These are phyloP conservation scores for Kryptopterus vitreolus DNA, from an alignment of 2,797 vertebrate genomes.

Conservation along the genomic window DNA sequence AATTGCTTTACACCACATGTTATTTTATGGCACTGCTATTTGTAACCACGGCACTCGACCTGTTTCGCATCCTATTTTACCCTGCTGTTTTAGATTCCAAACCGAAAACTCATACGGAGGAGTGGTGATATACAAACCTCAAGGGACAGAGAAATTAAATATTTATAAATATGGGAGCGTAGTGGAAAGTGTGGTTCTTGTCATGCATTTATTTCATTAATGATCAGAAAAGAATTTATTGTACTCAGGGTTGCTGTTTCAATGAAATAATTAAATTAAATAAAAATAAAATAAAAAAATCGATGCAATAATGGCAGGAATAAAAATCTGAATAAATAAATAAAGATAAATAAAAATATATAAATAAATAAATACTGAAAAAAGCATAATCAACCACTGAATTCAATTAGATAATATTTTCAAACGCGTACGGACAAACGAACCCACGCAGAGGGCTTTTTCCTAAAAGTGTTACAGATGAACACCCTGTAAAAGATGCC, in stretches of 20 bases:
- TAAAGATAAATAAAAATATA: no score
- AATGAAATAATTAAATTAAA: no score
- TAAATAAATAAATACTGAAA: no score
- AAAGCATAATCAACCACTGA: not conserved
- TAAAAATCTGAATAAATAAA: no score
- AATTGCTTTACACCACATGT: no score
- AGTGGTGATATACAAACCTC: not conserved
- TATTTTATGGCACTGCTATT: no score
- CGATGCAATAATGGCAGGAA: no score
- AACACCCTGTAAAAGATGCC: not conserved
- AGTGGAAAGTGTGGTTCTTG: not conserved
- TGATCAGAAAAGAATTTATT: not conserved
- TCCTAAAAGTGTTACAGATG: not conserved
- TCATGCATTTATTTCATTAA: slow-evolving; percentile 19
- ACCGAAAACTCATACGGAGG: no score
- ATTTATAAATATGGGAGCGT: no score
- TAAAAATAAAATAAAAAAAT: no score
- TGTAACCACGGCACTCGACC: not conserved
- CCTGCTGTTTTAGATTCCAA: not conserved
- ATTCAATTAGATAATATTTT: not conserved
- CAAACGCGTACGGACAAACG: not conserved
- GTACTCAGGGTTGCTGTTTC: not conserved
- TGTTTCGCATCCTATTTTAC: not conserved
- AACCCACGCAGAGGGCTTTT: not conserved
- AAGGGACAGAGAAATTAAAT: not conserved